Conservation (phyloP, 2,888 invertebrate species). For the Caenorhabditis macrosperma region DNA sequence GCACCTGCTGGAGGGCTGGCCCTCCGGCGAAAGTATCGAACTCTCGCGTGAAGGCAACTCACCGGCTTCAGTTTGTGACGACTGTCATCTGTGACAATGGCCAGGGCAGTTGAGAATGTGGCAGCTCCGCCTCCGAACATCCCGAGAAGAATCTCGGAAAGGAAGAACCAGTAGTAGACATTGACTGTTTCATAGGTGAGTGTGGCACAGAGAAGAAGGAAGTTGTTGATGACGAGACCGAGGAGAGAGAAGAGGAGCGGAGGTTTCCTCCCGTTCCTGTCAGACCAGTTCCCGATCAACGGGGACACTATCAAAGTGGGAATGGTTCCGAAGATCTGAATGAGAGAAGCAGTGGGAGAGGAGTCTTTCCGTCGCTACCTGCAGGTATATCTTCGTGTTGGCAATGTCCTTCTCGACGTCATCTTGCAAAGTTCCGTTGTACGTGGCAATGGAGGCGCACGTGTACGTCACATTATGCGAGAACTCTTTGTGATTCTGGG, state of each 20-base stretch:
- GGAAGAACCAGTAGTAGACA: slow-evolving; percentile 71
- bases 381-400: slow-evolving; percentile 72
- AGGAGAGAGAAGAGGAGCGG: slow-evolving; percentile 69
- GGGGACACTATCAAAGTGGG: slow-evolving; percentile 70
- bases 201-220: slow-evolving; percentile 65
- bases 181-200: slow-evolving; percentile 69
- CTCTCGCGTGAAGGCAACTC: not conserved
- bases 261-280: slow-evolving; percentile 66
- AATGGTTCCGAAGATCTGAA: slow-evolving; percentile 67
- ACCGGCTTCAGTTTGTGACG: slow-evolving; percentile 70
- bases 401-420: slow-evolving; percentile 75
- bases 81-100: slow-evolving; percentile 76
- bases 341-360: no score
- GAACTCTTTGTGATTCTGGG: slow-evolving; percentile 34
- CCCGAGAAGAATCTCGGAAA: slow-evolving; percentile 62
- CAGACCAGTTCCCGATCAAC: slow-evolving; percentile 75
- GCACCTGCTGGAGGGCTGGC: not conserved
- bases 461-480: slow-evolving; percentile 64
- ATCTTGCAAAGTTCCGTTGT: slow-evolving; percentile 73
- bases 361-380: no score
- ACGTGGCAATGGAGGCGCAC: slow-evolving; percentile 67
- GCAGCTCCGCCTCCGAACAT: slow-evolving; percentile 68
- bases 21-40: slow-evolving; percentile 1
- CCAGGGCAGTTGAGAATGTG: slow-evolving; percentile 65
- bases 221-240: slow-evolving; percentile 63